Evolutionary conservation across 2,113 vertebrate genomes (phyloP).

Genomic region (Sinocyclocheilus maitianheensis): DNA sequence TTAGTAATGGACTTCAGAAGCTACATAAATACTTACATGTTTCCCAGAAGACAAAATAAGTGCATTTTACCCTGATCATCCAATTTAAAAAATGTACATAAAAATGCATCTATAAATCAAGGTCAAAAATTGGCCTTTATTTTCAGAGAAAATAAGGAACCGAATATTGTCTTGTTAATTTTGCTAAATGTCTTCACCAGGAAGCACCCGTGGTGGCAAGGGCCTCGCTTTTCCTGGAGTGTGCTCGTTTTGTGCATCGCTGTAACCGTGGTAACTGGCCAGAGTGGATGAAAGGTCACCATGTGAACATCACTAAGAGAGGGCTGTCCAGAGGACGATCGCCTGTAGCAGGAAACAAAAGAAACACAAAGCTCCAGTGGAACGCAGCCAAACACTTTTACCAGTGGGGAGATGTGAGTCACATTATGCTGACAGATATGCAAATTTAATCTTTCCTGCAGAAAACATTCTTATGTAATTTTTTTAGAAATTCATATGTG

Average conservation of each 20-base stretch:
- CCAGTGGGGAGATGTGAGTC: constrained; percentile 97
- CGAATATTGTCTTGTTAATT: neutral
- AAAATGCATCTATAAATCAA: neutral
- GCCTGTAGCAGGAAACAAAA: constrained; percentile 92
- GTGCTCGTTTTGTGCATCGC: constrained; percentile 94
- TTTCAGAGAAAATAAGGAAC: neutral
- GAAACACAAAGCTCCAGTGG: constrained; percentile 99
- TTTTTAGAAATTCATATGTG: neutral
- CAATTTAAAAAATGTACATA: too few relatives aligned
- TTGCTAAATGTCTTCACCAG: constrained; percentile 68
- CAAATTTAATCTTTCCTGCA: neutral
- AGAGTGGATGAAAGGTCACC: constrained; percentile 99
- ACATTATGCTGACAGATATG: neutral
- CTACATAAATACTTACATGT: too few relatives aligned
- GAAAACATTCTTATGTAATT: neutral
- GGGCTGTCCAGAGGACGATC: constrained; percentile 93
- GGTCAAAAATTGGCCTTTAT: neutral
- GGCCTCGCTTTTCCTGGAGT: constrained; percentile 94
- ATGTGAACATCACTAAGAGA: constrained; percentile 95
- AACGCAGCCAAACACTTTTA: constrained; percentile 97
- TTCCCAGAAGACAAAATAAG: too few relatives aligned
- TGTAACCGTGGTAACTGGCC: constrained; percentile 99
- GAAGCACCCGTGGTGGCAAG: constrained; percentile 95
- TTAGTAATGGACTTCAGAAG: too few relatives aligned
- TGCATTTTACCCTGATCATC: too few relatives aligned